These are phyloP conservation scores for Cheumatopsyche charites DNA, from an alignment of 1,140 invertebrate genomes.

Conservation along the genomic window DNA sequence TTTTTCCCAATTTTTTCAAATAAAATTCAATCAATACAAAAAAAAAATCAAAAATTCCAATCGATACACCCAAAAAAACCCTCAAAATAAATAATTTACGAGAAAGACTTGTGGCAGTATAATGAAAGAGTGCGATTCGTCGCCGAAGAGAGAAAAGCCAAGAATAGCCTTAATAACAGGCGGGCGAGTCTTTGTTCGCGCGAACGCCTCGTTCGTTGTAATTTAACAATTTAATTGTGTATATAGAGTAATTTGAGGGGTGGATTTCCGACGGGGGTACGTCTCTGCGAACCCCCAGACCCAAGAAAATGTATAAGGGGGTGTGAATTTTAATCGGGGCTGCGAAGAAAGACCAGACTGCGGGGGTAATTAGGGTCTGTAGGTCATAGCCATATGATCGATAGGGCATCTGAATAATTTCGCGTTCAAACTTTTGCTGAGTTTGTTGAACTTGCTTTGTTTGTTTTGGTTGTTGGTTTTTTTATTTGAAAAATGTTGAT, in stretches of 20 bases:
- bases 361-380: slow-evolving; percentile 47
- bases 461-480: no score
- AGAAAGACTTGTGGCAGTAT: slow-evolving; percentile 19
- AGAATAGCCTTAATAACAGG: slow-evolving; percentile 32
- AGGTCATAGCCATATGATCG: slow-evolving; percentile 45
- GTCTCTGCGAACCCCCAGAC: no score
- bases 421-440: not conserved
- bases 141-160: not conserved
- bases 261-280: not conserved
- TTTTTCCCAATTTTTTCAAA: no score
- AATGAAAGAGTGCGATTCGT: slow-evolving; percentile 6
- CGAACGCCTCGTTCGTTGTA: slow-evolving; percentile 47
- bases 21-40: not conserved
- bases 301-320: slow-evolving; percentile 10
- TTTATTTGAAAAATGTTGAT: no score
- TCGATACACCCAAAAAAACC: no score
- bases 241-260: slow-evolving; percentile 48
- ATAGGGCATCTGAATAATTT: slow-evolving; percentile 45
- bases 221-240: slow-evolving; percentile 50
- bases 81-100: not conserved
- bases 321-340: slow-evolving; percentile 49
- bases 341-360: slow-evolving; percentile 28
- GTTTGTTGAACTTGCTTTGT: no score
- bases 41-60: not conserved
- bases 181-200: slow-evolving; percentile 32